A percentile compares a stretch with the other conserved stretches of the same genome.
Conservation (phyloP, 2,888 invertebrate species). For the Polyommatus icarus region DNA sequence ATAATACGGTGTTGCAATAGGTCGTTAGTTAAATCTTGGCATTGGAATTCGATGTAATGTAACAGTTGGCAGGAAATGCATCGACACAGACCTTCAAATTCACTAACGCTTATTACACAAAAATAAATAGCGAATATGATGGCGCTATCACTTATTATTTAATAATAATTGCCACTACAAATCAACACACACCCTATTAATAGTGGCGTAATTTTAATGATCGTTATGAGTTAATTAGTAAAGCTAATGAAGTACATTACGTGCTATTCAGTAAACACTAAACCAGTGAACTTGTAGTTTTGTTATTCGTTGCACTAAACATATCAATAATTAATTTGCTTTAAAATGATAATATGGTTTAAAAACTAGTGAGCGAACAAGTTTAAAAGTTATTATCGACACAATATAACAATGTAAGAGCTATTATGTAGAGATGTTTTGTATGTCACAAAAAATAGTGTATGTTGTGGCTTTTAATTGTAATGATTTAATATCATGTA, state of each 20-base stretch:
- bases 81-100: constrained; percentile 37
- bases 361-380: neutral
- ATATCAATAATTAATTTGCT: neutral
- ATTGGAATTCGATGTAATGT: constrained; percentile 32
- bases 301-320: too few species aligned
- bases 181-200: neutral
- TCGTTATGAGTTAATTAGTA: neutral
- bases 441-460: neutral
- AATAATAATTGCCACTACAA: neutral
- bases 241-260: neutral
- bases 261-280: neutral
- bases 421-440: neutral
- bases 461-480: neutral
- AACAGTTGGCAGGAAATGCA: constrained; percentile 41
- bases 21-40: constrained; percentile 30
- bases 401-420: too few species aligned
- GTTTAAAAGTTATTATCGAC: too few species aligned
- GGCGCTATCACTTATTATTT: neutral
- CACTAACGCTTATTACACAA: constrained; percentile 28
- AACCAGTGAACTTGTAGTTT: too few species aligned
- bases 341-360: too few species aligned
- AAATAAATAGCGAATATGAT: neutral
- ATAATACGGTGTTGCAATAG: constrained; percentile 13
- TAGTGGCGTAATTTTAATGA: neutral
- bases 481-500: neutral